A percentile compares a stretch with the other conserved stretches of the same genome.
These are phyloP conservation scores for Clupea harengus DNA, from an alignment of 2,113 vertebrate genomes.

Conservation along the genomic window DNA sequence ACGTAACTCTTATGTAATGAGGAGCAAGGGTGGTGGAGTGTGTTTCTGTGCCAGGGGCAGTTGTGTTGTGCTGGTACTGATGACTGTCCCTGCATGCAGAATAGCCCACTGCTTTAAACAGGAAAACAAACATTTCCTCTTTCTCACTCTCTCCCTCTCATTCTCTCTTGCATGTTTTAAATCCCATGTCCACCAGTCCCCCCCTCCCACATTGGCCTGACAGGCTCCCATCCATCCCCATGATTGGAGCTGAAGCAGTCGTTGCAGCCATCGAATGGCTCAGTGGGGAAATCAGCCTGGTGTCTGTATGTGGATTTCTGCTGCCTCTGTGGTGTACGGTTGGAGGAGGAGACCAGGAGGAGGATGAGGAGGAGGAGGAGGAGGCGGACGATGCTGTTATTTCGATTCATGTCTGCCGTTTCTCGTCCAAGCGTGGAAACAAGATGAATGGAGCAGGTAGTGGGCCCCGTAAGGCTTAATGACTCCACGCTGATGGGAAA, in stretches of 20 bases:
- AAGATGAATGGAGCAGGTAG: conserved; percentile 45
- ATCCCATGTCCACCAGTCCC: background rate
- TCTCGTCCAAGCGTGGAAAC: background rate
- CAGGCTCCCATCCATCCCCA: background rate
- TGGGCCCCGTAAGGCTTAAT: conserved; percentile 33
- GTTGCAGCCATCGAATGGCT: background rate
- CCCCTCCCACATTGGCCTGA: background rate
- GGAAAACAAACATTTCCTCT: background rate
- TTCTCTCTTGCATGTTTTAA: background rate
- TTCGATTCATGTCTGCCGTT: conserved; percentile 39
- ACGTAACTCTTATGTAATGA: conserved; percentile 43
- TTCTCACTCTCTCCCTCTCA: background rate
- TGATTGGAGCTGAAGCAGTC: background rate
- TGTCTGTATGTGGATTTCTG: background rate
- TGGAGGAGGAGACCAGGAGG: background rate
- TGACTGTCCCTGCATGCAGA: conserved; percentile 42
- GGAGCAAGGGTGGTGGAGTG: conserved; percentile 36
- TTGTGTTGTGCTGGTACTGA: background rate
- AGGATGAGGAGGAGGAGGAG: background rate
- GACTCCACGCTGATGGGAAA: conserved; percentile 31
- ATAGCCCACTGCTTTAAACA: conserved; percentile 32
- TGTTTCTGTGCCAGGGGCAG: conserved; percentile 24
- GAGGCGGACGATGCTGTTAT: background rate
- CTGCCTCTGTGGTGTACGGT: background rate
- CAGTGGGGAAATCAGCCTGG: background rate